These are phyloP conservation scores for Tarsius wallacei DNA, from an alignment of 2,797 vertebrate species.

Conservation along the genomic window DNA sequence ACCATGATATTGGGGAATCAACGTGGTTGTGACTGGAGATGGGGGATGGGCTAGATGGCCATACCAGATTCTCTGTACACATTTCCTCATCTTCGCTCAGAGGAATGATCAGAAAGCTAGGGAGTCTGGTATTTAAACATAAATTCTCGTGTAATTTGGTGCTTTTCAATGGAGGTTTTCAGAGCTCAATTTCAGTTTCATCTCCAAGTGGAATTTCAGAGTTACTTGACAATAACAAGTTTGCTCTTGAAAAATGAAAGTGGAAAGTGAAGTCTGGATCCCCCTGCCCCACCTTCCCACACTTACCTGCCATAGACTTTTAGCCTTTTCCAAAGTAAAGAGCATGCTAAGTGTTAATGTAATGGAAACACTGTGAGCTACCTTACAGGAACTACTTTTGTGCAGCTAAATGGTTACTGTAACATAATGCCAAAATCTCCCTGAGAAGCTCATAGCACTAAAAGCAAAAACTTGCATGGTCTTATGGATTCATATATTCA, in stretches of 20 bases:
- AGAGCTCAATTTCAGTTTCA: conserved; percentile 84
- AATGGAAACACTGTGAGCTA: not conserved
- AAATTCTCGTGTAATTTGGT: conserved; percentile 76
- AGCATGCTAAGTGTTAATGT: not conserved
- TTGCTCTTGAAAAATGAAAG: conserved; percentile 79
- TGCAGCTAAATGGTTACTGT: not conserved
- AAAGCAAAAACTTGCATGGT: not conserved
- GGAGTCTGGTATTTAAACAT: conserved; percentile 78
- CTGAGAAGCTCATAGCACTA: not conserved
- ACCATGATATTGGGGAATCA: not conserved
- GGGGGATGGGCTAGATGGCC: not conserved
- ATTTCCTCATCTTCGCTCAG: not conserved
- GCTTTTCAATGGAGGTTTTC: conserved; percentile 78
- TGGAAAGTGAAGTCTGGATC: conserved; percentile 66
- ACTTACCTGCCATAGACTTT: conserved; percentile 26
- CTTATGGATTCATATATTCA: not conserved
- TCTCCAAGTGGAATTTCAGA: conserved; percentile 82
- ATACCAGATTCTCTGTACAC: conserved; percentile 47
- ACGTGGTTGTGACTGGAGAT: not conserved
- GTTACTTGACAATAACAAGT: conserved; percentile 83
- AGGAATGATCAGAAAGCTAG: conserved; percentile 64
- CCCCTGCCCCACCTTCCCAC: not conserved
- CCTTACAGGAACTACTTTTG: not conserved
- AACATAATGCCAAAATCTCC: not conserved
- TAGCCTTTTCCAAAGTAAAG: not conserved